Conservation (phyloP, 2,797 vertebrate species). For the Heteromormyrus szaboi region DNA sequence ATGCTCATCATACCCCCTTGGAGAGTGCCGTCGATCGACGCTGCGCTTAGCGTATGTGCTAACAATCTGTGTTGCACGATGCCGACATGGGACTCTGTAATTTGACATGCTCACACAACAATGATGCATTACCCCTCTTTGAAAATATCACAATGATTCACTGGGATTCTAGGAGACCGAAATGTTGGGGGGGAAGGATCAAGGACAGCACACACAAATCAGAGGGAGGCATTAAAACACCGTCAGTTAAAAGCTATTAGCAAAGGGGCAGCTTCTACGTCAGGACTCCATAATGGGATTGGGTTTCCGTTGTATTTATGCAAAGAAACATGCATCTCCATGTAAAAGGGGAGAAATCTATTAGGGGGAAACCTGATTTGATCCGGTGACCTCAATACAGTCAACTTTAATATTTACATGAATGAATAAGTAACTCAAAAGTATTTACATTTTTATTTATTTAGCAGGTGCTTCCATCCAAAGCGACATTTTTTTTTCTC, state of each 20-base stretch:
- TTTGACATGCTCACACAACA: neutral
- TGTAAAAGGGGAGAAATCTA: slow-evolving; percentile 22
- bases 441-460: slow-evolving; percentile 13
- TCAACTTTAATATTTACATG: slow-evolving; percentile 36
- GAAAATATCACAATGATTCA: slow-evolving; percentile 17
- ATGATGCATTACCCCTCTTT: neutral
- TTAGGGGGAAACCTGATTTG: slow-evolving; percentile 32
- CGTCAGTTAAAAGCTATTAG: slow-evolving; percentile 23
- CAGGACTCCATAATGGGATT: slow-evolving; percentile 30
- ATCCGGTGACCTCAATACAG: slow-evolving; percentile 43
- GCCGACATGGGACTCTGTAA: neutral
- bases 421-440: slow-evolving; percentile 36
- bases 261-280: slow-evolving; percentile 28
- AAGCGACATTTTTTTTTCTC: neutral
- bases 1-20: neutral
- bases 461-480: neutral
- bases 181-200: neutral
- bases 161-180: slow-evolving; percentile 16
- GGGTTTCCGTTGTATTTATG: slow-evolving; percentile 30
- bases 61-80: slow-evolving; percentile 30
- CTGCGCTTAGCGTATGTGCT: slow-evolving; percentile 18
- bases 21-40: slow-evolving; percentile 23
- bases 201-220: slow-evolving; percentile 33
- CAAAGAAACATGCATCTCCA: slow-evolving; percentile 13
- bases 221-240: slow-evolving; percentile 23